phyloP scores from a whole-genome alignment of 2,797 vertebrate species.

The Pitangus sulphuratus region DNA sequence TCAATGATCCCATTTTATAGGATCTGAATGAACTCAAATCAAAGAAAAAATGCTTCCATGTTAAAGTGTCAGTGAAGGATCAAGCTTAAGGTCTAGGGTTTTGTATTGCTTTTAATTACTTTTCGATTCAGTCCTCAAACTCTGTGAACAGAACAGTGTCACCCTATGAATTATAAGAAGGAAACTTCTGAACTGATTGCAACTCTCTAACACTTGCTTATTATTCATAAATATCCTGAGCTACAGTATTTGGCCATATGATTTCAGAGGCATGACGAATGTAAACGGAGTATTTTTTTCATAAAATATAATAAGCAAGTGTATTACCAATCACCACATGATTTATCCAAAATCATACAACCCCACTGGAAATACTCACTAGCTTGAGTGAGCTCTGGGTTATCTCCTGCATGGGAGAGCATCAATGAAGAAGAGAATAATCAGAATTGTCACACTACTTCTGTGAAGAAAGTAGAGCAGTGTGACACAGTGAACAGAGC shows the following conservation, averaged over 20 bases:
- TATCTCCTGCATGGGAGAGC: background rate
- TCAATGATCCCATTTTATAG: background rate
- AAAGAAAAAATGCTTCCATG: background rate
- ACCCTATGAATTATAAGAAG: background rate
- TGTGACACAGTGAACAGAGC: background rate
- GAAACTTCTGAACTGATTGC: background rate
- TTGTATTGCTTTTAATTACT: background rate
- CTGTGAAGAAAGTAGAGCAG: background rate
- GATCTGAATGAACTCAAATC: background rate
- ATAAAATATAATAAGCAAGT: background rate
- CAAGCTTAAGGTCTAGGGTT: background rate
- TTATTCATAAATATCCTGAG: background rate
- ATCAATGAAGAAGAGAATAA: background rate
- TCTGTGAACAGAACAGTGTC: background rate
- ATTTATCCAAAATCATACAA: background rate
- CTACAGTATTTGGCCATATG: background rate
- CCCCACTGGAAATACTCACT: background rate
- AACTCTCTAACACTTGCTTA: background rate
- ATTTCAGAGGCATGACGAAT: background rate
- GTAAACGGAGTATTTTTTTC: background rate
- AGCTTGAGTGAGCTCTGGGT: background rate
- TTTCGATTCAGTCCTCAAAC: background rate
- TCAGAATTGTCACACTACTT: background rate
- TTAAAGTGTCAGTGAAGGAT: background rate
- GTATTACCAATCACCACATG: background rate